Evolutionary conservation across 1,140 invertebrate species (phyloP).

Genomic region (Eurosta solidaginis): DNA sequence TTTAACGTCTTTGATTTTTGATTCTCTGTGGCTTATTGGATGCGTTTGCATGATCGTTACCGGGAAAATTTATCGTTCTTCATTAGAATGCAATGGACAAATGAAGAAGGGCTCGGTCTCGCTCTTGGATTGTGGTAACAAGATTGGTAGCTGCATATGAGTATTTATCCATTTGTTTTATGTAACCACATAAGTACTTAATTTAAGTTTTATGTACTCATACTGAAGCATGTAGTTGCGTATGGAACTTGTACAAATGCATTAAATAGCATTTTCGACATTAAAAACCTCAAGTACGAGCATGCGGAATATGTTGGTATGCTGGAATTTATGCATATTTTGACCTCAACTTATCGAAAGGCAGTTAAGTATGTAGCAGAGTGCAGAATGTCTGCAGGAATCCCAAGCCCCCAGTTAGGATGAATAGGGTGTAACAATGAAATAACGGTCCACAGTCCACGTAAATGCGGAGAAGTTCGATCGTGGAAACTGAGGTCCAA

Average conservation of each 20-base stretch:
- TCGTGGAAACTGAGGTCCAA: too few species aligned
- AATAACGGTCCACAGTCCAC: too few species aligned
- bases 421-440: too few species aligned
- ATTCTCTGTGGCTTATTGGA: background rate
- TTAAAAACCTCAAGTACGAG: background rate
- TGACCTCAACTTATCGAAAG: background rate
- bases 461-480: too few species aligned
- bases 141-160: slow-evolving; percentile 14
- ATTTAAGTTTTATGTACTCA: too few species aligned
- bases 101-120: slow-evolving; percentile 2
- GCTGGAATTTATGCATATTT: slow-evolving; percentile 13
- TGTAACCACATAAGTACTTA: too few species aligned
- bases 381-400: too few species aligned
- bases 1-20: slow-evolving; percentile 6
- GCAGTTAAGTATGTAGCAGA: background rate
- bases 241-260: background rate
- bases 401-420: too few species aligned
- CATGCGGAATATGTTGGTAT: background rate
- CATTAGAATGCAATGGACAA: slow-evolving; percentile 32
- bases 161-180: background rate
- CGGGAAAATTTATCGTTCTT: slow-evolving; percentile 36
- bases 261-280: background rate
- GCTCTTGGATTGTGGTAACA: too few species aligned
- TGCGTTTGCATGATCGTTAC: slow-evolving; percentile 17
- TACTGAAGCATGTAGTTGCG: too few species aligned